Evolutionary conservation across 2,113 vertebrate species (phyloP).

Genomic region (Bubo blakistoni): DNA sequence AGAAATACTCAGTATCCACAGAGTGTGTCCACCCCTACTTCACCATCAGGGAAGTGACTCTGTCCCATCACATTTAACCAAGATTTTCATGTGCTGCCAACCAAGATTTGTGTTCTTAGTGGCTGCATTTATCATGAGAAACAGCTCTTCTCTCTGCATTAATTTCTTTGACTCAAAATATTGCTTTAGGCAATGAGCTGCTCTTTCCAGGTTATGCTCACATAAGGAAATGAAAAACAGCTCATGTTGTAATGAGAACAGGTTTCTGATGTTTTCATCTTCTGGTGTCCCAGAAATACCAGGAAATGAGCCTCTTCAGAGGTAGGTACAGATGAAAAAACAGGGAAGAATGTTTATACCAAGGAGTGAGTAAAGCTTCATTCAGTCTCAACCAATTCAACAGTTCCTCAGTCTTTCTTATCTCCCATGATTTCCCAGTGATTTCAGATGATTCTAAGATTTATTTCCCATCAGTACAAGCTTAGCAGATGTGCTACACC

Average conservation of each 20-base stretch:
- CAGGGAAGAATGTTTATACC: neutral
- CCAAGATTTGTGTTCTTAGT: neutral
- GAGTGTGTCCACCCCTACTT: neutral
- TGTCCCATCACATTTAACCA: neutral
- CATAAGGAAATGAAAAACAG: conserved; percentile 32
- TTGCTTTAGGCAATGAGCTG: conserved; percentile 21
- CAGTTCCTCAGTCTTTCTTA: neutral
- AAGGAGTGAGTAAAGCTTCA: neutral
- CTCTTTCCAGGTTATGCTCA: neutral
- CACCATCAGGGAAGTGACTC: neutral
- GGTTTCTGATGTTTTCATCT: conserved; percentile 26
- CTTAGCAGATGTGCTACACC: neutral
- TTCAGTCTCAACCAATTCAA: neutral
- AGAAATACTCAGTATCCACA: neutral
- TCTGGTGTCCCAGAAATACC: conserved; percentile 27
- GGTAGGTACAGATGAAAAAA: conserved; percentile 5
- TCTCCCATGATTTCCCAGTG: neutral
- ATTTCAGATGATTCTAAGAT: neutral
- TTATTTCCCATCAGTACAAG: neutral
- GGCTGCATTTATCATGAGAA: neutral
- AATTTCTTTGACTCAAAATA: conserved; percentile 34
- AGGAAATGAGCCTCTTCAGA: neutral
- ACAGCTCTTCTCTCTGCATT: neutral
- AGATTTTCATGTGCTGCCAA: neutral
- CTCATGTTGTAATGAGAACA: conserved; percentile 19